Evolutionary conservation across 2,888 invertebrate genomes (phyloP).

Genomic region (Nipponacmea schrenckii): DNA sequence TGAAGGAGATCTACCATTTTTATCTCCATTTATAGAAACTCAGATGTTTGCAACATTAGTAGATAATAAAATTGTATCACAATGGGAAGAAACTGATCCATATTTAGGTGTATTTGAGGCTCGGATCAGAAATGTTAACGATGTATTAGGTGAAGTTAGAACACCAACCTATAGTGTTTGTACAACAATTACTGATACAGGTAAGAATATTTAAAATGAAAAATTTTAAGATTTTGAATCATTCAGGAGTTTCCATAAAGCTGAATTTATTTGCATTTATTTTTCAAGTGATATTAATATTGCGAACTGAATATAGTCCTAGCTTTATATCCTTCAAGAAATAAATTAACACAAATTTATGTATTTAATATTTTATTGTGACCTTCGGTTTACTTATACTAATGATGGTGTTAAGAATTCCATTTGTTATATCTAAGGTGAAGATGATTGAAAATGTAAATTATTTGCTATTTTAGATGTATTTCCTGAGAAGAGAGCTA

Average conservation of each 20-base stretch:
- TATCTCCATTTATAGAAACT: constrained; percentile 85
- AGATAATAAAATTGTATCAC: constrained; percentile 89
- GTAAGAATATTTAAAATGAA: constrained; percentile 31
- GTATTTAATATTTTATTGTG: too few relatives aligned
- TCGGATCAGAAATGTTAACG: constrained; percentile 52
- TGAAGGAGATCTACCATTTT: constrained; percentile 90
- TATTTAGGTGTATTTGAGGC: constrained; percentile 63
- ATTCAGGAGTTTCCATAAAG: too few relatives aligned
- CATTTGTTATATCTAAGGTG: too few relatives aligned
- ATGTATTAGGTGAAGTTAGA: constrained; percentile 41
- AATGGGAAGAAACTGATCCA: constrained; percentile 66
- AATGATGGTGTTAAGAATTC: too few relatives aligned
- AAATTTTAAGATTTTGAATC: too few relatives aligned
- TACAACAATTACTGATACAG: constrained; percentile 53
- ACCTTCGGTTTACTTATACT: too few relatives aligned
- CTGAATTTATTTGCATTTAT: too few relatives aligned
- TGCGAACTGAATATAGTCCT: too few relatives aligned
- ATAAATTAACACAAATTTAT: too few relatives aligned
- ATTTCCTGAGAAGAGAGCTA: constrained; percentile 71
- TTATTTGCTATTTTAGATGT: constrained; percentile 57
- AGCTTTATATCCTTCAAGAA: too few relatives aligned
- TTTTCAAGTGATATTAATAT: too few relatives aligned
- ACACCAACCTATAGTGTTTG: constrained; percentile 68
- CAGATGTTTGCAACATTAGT: constrained; percentile 89
- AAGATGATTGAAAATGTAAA: too few relatives aligned